phyloP scores from a whole-genome alignment of 1,140 invertebrate genomes.

The Megalopta genalis region DNA sequence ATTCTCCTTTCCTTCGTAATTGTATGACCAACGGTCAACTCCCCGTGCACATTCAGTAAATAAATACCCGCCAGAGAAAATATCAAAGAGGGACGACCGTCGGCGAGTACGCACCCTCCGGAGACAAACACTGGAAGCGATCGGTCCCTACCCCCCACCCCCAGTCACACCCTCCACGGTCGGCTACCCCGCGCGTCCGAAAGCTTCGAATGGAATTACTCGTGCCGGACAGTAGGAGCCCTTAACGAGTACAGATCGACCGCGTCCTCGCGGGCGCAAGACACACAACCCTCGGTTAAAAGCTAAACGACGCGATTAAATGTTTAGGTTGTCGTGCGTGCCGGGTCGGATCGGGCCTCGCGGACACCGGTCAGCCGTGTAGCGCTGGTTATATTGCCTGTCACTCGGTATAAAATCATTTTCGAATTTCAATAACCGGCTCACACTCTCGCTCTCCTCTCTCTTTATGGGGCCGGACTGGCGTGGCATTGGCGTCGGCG shows the following conservation, averaged over 20 bases:
- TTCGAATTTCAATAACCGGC: constrained; percentile 75
- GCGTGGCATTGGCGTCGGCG: no score
- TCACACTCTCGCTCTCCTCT: no score
- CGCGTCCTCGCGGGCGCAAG: neutral
- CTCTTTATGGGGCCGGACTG: no score
- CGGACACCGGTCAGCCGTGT: constrained; percentile 57
- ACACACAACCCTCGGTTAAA: constrained; percentile 29
- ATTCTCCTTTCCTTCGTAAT: no score
- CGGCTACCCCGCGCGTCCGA: neutral
- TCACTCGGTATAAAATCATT: constrained; percentile 77
- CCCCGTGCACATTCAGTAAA: no score
- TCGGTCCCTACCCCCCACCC: no score
- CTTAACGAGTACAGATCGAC: neutral
- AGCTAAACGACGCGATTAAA: constrained; percentile 46
- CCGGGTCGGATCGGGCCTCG: neutral
- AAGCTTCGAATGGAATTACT: neutral
- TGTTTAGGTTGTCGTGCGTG: constrained; percentile 45
- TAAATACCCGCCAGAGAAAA: no score
- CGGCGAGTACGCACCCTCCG: no score
- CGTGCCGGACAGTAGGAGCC: no score
- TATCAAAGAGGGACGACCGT: no score
- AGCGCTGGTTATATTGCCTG: constrained; percentile 76
- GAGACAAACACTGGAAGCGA: no score
- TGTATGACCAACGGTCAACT: no score
- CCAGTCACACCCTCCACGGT: neutral